Conservation (phyloP, 1,140 invertebrate species). For the Saccostrea cuccullata region DNA sequence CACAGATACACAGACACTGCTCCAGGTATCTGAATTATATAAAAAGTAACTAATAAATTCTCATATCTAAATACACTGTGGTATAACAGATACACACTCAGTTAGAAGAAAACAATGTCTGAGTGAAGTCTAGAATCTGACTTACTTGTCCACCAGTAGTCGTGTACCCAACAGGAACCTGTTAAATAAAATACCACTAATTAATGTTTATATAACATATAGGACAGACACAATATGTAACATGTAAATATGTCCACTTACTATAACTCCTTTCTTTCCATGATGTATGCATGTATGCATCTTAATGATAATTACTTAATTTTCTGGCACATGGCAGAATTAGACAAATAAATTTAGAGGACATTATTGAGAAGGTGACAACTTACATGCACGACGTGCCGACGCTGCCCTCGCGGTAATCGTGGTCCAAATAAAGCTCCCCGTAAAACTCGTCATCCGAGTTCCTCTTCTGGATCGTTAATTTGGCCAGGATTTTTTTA, state of each 20-base stretch:
- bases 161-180: background rate
- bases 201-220: too few relatives aligned
- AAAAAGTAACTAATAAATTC: background rate
- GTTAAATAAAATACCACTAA: background rate
- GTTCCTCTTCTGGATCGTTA: conserved; percentile 90
- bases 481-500: conserved; percentile 89
- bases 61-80: too few relatives aligned
- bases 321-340: too few relatives aligned
- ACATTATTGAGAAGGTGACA: too few relatives aligned
- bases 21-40: background rate
- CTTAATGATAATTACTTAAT: too few relatives aligned
- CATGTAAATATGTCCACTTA: too few relatives aligned
- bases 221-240: too few relatives aligned
- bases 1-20: background rate
- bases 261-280: too few relatives aligned
- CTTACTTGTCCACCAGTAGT: conserved; percentile 22
- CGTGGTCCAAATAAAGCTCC: conserved; percentile 92
- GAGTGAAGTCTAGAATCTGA: background rate
- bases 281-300: too few relatives aligned
- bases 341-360: too few relatives aligned
- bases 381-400: conserved; percentile 88
- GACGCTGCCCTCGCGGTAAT: conserved; percentile 88
- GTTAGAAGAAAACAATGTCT: background rate
- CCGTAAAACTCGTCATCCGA: conserved; percentile 92
- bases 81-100: background rate